These are phyloP conservation scores for Cataglyphis livida DNA, from an alignment of 2,888 invertebrate species.

Conservation along the genomic window DNA sequence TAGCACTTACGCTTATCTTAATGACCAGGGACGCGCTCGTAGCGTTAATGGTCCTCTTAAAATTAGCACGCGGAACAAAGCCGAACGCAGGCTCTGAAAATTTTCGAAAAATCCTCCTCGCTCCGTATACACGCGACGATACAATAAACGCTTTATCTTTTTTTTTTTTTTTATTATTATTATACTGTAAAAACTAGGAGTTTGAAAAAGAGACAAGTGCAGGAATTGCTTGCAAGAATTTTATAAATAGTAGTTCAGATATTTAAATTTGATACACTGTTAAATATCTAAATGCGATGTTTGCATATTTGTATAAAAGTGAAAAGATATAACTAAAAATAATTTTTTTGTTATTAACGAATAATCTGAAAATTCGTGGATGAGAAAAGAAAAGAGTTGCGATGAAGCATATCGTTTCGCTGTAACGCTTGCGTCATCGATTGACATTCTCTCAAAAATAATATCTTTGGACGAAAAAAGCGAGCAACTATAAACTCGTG, in stretches of 20 bases:
- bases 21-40: slow-evolving; percentile 83
- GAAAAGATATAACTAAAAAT: not conserved
- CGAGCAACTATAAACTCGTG: slow-evolving; percentile 16
- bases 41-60: slow-evolving; percentile 85
- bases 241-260: not conserved
- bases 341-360: slow-evolving; percentile 16
- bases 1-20: slow-evolving; percentile 86
- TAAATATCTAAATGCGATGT: not conserved
- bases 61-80: slow-evolving; percentile 80
- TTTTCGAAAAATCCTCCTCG: slow-evolving; percentile 66
- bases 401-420: slow-evolving; percentile 9
- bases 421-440: slow-evolving; percentile 11
- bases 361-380: not conserved
- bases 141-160: not conserved
- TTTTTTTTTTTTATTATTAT: not conserved
- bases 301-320: not conserved
- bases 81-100: slow-evolving; percentile 71
- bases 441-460: slow-evolving; percentile 13
- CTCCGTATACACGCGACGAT: slow-evolving; percentile 4
- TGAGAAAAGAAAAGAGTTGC: not conserved
- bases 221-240: not conserved
- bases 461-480: not conserved
- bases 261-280: not conserved
- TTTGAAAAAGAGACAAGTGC: not conserved
- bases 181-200: not conserved